Evolutionary conservation across 1,140 invertebrate species (phyloP).

Genomic region (Drosophila repletoides): DNA sequence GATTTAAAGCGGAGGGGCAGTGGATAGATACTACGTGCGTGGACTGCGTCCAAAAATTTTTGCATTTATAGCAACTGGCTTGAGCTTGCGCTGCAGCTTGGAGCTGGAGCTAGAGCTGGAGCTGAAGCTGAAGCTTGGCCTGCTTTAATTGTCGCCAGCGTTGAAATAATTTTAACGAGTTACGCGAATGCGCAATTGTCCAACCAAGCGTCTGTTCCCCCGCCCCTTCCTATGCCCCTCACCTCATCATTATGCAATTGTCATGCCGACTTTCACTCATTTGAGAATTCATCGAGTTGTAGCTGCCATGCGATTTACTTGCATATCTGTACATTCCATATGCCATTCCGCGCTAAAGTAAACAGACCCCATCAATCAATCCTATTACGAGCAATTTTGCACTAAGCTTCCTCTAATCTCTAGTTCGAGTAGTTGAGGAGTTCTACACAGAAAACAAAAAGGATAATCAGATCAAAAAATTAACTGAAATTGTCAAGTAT

Average conservation of each 20-base stretch:
- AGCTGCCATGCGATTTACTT: conserved; percentile 34
- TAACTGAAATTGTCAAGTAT: too few relatives aligned
- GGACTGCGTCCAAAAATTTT: conserved; percentile 53
- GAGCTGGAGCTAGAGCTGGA: neutral
- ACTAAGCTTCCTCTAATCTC: neutral
- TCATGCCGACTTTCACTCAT: conserved; percentile 63
- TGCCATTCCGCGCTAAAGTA: conserved; percentile 2
- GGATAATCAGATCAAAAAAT: too few relatives aligned
- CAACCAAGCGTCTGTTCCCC: conserved; percentile 56
- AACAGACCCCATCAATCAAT: neutral
- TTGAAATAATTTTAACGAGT: conserved; percentile 65
- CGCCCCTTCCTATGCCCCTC: neutral
- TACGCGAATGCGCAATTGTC: conserved; percentile 78
- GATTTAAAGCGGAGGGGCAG: neutral
- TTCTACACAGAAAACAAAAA: too few relatives aligned
- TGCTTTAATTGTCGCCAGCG: conserved; percentile 63
- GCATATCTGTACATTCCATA: conserved; percentile 38
- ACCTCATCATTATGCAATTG: conserved; percentile 49
- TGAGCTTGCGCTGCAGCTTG: neutral
- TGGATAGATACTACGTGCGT: conserved; percentile 44
- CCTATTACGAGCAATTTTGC: neutral
- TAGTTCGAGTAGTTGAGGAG: too few relatives aligned
- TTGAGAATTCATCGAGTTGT: conserved; percentile 70
- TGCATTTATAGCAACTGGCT: conserved; percentile 29
- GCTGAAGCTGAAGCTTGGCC: conserved; percentile 8